Evolutionary conservation across 2,888 invertebrate species (phyloP).

Genomic region (Hirudinaria manillensis): DNA sequence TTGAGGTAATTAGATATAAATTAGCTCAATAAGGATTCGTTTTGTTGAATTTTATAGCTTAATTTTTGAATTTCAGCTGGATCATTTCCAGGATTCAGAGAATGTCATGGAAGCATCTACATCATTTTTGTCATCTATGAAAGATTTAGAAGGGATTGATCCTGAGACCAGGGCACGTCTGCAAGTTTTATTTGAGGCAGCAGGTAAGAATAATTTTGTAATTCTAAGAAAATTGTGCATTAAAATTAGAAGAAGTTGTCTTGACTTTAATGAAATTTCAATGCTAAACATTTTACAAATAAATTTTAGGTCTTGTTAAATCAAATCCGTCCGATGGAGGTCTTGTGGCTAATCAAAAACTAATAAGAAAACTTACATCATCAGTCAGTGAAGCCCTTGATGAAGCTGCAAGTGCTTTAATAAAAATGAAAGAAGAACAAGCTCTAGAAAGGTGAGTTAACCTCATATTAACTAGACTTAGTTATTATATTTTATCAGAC

Average conservation of each 20-base stretch:
- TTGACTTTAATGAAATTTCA: too few relatives aligned
- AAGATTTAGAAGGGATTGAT: constrained; percentile 18
- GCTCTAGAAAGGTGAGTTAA: constrained; percentile 49
- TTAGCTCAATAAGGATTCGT: background rate
- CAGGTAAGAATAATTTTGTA: constrained; percentile 11
- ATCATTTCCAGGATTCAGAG: constrained; percentile 16
- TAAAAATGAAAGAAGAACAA: constrained; percentile 75
- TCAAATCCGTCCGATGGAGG: constrained; percentile 7
- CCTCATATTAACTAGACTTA: too few relatives aligned
- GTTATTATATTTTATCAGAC: too few relatives aligned
- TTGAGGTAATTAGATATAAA: background rate
- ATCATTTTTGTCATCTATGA: constrained; percentile 20
- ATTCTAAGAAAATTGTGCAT: background rate
- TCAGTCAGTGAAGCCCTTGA: constrained; percentile 88
- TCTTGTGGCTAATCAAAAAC: background rate
- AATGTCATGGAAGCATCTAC: constrained; percentile 21
- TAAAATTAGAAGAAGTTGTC: too few relatives aligned
- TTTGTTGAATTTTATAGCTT: constrained; percentile 1
- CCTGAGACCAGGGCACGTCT: constrained; percentile 25
- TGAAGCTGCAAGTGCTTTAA: constrained; percentile 91
- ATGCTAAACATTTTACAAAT: background rate
- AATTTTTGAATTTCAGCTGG: background rate
- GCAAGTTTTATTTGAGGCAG: constrained; percentile 3
- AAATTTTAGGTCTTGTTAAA: constrained; percentile 10
- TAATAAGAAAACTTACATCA: constrained; percentile 64